Percentiles rank a stretch among this genome's conserved stretches.
phyloP scores from a whole-genome alignment of 1,140 invertebrate species.

The Drosophila ercepeae region DNA sequence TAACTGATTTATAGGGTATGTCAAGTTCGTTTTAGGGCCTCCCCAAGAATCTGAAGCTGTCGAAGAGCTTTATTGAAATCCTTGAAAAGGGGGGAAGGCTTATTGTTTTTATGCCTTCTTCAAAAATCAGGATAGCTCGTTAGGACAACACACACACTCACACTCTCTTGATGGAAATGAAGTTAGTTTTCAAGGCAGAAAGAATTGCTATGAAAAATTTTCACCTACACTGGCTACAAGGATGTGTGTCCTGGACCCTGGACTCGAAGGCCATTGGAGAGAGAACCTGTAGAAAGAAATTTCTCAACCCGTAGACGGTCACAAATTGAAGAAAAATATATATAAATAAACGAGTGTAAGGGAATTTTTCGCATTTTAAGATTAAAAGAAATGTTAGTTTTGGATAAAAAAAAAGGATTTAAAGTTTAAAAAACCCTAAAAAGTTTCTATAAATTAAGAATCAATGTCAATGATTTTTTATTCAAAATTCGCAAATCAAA shows the following conservation, averaged over 20 bases:
- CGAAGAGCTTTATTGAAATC: conserved; percentile 75
- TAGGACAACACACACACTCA: conserved; percentile 48
- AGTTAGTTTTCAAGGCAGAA: conserved; percentile 71
- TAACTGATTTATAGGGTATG: no score
- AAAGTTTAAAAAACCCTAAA: background rate
- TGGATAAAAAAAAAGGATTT: background rate
- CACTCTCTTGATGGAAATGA: conserved; percentile 66
- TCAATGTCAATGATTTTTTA: background rate
- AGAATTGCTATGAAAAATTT: conserved; percentile 56
- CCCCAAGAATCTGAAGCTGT: conserved; percentile 50
- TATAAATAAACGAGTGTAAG: conserved; percentile 3
- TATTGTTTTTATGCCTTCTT: conserved; percentile 67
- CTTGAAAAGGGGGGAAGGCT: conserved; percentile 25
- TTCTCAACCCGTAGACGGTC: conserved; percentile 37
- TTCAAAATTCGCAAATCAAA: no score
- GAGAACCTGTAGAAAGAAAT: conserved; percentile 74
- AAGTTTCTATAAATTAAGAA: background rate
- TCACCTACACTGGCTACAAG: background rate
- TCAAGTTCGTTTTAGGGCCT: background rate
- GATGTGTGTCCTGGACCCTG: conserved; percentile 26
- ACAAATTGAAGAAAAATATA: conserved; percentile 65
- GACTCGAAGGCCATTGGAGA: conserved; percentile 18
- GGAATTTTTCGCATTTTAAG: background rate
- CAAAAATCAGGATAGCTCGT: conserved; percentile 63
- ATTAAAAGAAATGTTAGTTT: background rate